Evolutionary conservation across 2,797 vertebrate species (phyloP).

Genomic region (Helarctos malayanus): DNA sequence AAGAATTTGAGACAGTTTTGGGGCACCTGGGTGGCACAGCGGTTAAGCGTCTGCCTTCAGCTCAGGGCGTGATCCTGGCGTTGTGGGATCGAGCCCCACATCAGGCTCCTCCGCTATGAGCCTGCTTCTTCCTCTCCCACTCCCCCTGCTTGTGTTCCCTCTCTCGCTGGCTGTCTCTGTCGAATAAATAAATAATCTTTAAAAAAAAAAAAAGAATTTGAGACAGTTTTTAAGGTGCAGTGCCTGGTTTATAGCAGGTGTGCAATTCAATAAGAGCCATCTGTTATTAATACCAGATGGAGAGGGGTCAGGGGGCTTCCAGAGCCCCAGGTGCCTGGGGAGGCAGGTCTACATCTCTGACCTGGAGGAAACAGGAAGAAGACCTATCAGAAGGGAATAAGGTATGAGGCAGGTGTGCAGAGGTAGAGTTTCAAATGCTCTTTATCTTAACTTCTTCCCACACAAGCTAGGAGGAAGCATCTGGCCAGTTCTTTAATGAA

Average conservation of each 20-base stretch:
- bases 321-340: conserved; percentile 21
- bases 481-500: conserved; percentile 78
- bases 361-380: conserved; percentile 52
- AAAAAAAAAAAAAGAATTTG: neutral
- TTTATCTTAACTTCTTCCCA: conserved; percentile 73
- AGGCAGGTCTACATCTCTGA: neutral
- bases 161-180: too few relatives aligned
- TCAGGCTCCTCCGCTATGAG: too few relatives aligned
- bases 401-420: conserved; percentile 74
- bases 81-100: too few relatives aligned
- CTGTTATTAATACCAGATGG: conserved; percentile 63
- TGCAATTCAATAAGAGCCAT: conserved; percentile 48
- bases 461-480: conserved; percentile 76
- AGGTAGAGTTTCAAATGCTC: conserved; percentile 75
- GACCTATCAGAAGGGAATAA: conserved; percentile 51
- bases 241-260: conserved; percentile 63
- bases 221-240: conserved; percentile 35
- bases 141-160: too few relatives aligned
- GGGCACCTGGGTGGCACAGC: too few relatives aligned
- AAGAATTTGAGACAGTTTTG: conserved; percentile 52
- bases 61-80: too few relatives aligned
- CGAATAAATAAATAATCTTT: too few relatives aligned
- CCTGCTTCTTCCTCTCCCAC: too few relatives aligned
- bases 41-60: too few relatives aligned
- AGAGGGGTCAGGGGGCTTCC: neutral